Evolutionary conservation across 2,888 invertebrate genomes (phyloP).

Genomic region (Metellina segmentata): DNA sequence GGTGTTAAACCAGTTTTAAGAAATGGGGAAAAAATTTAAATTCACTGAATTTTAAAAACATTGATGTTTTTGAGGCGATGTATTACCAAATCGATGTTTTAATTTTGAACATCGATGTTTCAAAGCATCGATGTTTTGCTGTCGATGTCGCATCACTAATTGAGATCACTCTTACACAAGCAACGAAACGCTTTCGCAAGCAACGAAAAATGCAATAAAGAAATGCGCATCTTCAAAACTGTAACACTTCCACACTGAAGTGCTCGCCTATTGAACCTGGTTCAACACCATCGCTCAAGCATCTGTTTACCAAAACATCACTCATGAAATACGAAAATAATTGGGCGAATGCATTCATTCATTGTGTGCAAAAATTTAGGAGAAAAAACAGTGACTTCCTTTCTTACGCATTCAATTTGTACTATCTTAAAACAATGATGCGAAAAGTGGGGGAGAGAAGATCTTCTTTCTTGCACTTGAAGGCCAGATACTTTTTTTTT

Average conservation of each 20-base stretch:
- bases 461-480: background rate
- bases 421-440: conserved; percentile 10
- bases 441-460: background rate
- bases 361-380: conserved; percentile 32
- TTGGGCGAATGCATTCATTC: conserved; percentile 1
- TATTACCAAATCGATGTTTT: too few species aligned
- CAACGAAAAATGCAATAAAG: too few species aligned
- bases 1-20: too few species aligned
- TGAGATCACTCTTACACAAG: too few species aligned
- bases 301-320: conserved; percentile 15
- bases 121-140: too few species aligned
- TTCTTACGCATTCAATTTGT: background rate
- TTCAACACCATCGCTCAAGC: background rate
- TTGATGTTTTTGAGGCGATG: too few species aligned
- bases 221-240: background rate
- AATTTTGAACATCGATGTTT: too few species aligned
- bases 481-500: background rate
- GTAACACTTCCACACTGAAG: background rate
- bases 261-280: background rate
- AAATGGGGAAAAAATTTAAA: too few species aligned
- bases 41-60: too few species aligned
- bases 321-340: background rate
- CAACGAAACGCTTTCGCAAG: too few species aligned
- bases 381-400: conserved; percentile 6
- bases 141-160: too few species aligned